Base-by-base conservation (phyloP, 2,797 vertebrate species). In the Semaprochilodus insignis region DNA sequence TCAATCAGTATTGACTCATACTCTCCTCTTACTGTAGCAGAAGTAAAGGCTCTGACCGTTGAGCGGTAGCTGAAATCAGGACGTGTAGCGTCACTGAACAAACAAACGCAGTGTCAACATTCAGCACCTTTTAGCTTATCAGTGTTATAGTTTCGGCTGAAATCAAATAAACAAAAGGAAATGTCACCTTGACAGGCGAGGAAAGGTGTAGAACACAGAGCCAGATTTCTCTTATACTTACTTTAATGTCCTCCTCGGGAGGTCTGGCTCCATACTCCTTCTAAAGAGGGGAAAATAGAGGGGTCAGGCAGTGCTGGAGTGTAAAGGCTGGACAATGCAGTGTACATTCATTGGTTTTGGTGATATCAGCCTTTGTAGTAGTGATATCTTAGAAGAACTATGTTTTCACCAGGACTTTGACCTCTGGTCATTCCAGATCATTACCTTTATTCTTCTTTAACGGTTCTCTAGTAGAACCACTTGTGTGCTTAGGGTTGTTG, bases 221-320 rank as follows among this genome's bases (percentile, higher is more conserved):
- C n/a, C 23, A 8, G n/a, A 25, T 27, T 25, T 2, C 27, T 31
- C 60, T 4, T 14, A 13, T 16, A 81, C 82, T 71, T 36, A 84
- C 85, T 8, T 17, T n/a, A 25, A 66, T 31, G 14, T 83, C 83
- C 59, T 77, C 59, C 11, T 81, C 78, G n/a, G 85, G 40, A n/a
- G 13, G 11, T 23, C 74, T 78, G 0, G 54, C 0, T 21, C 55
- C 0, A 11, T 87, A 11, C 2, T 63, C 63, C 48, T 88, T 87
- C 90, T 92, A 44, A 55, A 81, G 7, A 85, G 2, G 27, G 17
- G 0, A 40, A 62, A 71, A 11, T 55, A 17, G 63, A 83, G 52
- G 44, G n/a, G 11, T 19, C 4, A 57, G 16, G 25, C 15, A 11
- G 55, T 25, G 54, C 44, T 25, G 34, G 59, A 36, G 17, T 34